Conservation (phyloP, 2,888 invertebrate species). For the Fragum fragum region DNA sequence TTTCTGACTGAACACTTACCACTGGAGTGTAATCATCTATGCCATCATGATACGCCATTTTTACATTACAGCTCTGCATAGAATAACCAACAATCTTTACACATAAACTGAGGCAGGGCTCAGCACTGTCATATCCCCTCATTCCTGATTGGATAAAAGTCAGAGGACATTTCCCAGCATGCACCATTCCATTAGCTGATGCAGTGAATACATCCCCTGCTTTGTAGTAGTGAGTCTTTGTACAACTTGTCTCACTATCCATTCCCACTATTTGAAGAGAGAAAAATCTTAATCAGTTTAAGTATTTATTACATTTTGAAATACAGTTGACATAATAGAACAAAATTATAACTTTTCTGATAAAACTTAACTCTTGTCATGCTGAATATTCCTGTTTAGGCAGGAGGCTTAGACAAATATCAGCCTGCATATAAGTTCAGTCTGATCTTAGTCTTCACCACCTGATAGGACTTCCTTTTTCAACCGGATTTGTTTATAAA, state of each 20-base stretch:
- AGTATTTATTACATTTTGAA: no score
- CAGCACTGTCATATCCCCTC: constrained; percentile 41
- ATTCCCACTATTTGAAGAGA: constrained; percentile 63
- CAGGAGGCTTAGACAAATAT: no score
- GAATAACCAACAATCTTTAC: constrained; percentile 66
- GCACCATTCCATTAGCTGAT: constrained; percentile 61
- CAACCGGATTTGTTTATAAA: no score
- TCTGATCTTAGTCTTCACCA: no score
- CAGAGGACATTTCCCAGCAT: constrained; percentile 65
- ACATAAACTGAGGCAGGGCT: constrained; percentile 71
- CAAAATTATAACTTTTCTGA: no score
- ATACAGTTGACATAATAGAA: no score
- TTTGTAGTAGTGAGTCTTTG: constrained; percentile 69
- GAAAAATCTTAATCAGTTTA: no score
- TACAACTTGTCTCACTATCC: constrained; percentile 63
- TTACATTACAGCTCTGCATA: constrained; percentile 70
- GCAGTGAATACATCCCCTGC: constrained; percentile 65
- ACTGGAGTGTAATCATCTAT: constrained; percentile 66
- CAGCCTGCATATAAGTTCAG: no score
- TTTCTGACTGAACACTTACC: constrained; percentile 63
- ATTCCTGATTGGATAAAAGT: constrained; percentile 67
- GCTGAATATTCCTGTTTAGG: no score
- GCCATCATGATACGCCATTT: constrained; percentile 73
- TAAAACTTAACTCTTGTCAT: no score
- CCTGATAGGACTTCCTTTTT: no score